Evolutionary conservation across 2,888 invertebrate genomes (phyloP).

Genomic region (Odontothrips loti): DNA sequence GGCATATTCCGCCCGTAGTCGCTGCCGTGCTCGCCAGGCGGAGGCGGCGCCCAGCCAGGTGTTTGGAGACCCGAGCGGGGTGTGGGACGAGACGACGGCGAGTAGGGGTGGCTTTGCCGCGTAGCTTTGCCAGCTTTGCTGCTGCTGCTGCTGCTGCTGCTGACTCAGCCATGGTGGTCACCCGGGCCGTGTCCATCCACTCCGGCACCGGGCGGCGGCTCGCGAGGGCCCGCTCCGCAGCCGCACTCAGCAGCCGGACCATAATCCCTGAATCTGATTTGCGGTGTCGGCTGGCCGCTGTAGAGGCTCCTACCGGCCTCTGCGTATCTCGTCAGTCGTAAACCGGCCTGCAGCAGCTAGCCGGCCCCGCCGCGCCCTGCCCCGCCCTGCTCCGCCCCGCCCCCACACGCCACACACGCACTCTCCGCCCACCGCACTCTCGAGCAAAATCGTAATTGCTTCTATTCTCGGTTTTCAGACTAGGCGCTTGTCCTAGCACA

Average conservation of each 20-base stretch:
- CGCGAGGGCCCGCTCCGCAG: too few species aligned
- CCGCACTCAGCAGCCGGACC: too few species aligned
- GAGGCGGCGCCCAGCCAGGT: background rate
- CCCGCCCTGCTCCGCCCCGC: background rate
- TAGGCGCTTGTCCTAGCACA: background rate
- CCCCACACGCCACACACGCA: background rate
- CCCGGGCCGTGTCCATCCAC: background rate
- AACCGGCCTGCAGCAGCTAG: background rate
- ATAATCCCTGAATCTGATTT: slow-evolving; percentile 8
- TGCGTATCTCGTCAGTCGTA: background rate
- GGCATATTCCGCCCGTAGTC: background rate
- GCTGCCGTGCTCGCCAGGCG: background rate
- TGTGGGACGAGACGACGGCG: too few species aligned
- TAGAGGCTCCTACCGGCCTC: background rate
- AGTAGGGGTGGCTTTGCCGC: too few species aligned
- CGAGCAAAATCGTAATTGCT: slow-evolving; percentile 22
- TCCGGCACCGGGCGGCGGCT: too few species aligned
- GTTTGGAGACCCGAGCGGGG: too few species aligned
- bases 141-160: too few species aligned
- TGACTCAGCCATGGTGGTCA: too few species aligned
- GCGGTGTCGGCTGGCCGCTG: background rate
- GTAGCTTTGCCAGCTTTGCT: too few species aligned
- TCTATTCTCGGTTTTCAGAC: background rate
- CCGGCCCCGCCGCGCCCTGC: too few species aligned
- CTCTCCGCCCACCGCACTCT: background rate